Conservation (phyloP, 2,888 invertebrate genomes). For the Parnassius smintheus region DNA sequence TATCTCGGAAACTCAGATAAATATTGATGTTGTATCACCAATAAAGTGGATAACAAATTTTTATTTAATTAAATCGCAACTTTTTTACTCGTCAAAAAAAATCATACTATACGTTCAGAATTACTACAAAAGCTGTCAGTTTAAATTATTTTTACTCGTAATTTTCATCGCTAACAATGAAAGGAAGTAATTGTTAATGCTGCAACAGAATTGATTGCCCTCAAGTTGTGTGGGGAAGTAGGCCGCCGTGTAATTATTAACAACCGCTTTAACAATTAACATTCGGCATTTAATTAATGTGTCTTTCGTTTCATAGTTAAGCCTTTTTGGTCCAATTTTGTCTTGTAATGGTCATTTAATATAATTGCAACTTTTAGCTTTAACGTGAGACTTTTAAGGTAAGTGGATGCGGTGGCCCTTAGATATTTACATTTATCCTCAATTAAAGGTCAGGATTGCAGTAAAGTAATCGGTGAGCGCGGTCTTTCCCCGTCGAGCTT, state of each 20-base stretch:
- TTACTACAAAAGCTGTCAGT: not conserved
- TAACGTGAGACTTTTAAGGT: too few relatives aligned
- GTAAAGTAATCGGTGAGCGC: too few relatives aligned
- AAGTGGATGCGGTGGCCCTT: too few relatives aligned
- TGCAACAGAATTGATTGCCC: slow-evolving; percentile 11
- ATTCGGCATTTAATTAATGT: slow-evolving; percentile 18
- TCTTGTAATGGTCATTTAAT: slow-evolving; percentile 4
- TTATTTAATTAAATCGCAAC: too few relatives aligned
- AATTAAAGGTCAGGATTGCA: too few relatives aligned
- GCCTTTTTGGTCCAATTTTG: slow-evolving; percentile 2
- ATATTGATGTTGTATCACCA: too few relatives aligned
- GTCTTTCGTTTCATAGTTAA: not conserved
- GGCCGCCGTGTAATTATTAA: slow-evolving; percentile 17
- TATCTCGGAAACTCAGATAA: too few relatives aligned
- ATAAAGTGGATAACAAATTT: too few relatives aligned
- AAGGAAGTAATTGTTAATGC: slow-evolving; percentile 23
- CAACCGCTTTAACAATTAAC: slow-evolving; percentile 19
- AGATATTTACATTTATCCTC: too few relatives aligned
- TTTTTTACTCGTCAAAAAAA: too few relatives aligned
- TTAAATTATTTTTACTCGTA: slow-evolving; percentile 6
- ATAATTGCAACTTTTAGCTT: not conserved
- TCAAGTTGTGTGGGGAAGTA: not conserved
- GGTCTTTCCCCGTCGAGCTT: too few relatives aligned
- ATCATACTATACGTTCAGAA: too few relatives aligned
- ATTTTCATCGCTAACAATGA: slow-evolving; percentile 21